A percentile compares a stretch with the other conserved stretches of the same genome.
phyloP scores from a whole-genome alignment of 2,888 invertebrate genomes.

The Brachyptera putata region DNA sequence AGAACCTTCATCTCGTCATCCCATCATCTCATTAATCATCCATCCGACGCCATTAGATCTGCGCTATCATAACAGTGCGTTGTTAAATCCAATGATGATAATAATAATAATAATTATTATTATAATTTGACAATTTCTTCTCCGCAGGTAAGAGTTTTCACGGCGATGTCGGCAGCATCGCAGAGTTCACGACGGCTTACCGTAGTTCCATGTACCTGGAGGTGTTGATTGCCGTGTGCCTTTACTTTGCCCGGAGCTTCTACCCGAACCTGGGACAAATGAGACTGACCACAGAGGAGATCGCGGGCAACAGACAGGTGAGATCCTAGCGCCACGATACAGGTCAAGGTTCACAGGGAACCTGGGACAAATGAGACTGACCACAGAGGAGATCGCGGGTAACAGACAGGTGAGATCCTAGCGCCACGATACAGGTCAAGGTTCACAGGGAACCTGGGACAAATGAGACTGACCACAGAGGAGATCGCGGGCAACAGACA shows the following conservation, averaged over 20 bases:
- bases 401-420: conserved; percentile 55
- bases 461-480: conserved; percentile 58
- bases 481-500: conserved; percentile 70
- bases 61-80: too few relatives aligned
- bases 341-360: conserved; percentile 43
- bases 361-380: conserved; percentile 61
- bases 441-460: conserved; percentile 58
- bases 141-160: conserved; percentile 2
- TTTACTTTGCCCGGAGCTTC: conserved; percentile 77
- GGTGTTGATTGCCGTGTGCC: conserved; percentile 66
- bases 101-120: too few relatives aligned
- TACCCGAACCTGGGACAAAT: conserved; percentile 67
- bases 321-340: background rate
- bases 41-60: too few relatives aligned
- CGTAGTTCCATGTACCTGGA: conserved; percentile 78
- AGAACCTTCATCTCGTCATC: too few relatives aligned
- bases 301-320: conserved; percentile 64
- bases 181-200: conserved; percentile 64
- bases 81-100: too few relatives aligned
- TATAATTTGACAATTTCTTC: too few relatives aligned
- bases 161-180: conserved; percentile 39
- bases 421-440: background rate
- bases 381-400: conserved; percentile 63
- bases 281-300: conserved; percentile 62
- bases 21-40: too few relatives aligned